phyloP scores from a whole-genome alignment of 2,888 invertebrate genomes.

The Brachypterus glaber region DNA sequence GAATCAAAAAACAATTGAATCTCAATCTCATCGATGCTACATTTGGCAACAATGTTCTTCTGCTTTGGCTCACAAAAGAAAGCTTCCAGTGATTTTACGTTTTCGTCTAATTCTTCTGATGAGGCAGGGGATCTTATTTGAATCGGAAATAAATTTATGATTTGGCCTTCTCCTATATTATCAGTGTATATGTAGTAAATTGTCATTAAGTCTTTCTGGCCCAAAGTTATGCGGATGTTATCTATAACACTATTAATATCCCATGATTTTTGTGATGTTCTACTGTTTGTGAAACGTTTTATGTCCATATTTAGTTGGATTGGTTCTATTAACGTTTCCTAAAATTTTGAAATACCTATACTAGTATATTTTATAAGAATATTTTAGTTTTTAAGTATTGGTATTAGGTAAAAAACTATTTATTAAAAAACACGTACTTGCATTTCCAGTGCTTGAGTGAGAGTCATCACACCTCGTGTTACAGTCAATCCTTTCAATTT shows the following conservation, averaged over 20 bases:
- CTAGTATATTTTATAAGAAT: not conserved
- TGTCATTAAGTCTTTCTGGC: conserved; percentile 65
- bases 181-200: conserved; percentile 62
- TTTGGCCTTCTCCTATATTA: conserved; percentile 54
- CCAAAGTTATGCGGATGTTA: conserved; percentile 55
- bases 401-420: conserved; percentile 4
- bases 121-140: conserved; percentile 27
- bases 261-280: conserved; percentile 37
- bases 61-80: conserved; percentile 61
- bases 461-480: conserved; percentile 60
- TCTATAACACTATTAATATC: conserved; percentile 61
- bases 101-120: conserved; percentile 24
- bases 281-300: conserved; percentile 51
- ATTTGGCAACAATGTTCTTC: conserved; percentile 50
- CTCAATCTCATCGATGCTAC: conserved; percentile 61
- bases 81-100: conserved; percentile 59
- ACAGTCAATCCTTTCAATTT: conserved; percentile 60
- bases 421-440: conserved; percentile 48
- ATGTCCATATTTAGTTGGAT: conserved; percentile 61
- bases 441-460: conserved; percentile 62
- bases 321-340: conserved; percentile 70
- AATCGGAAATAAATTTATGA: conserved; percentile 38
- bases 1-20: conserved; percentile 62
- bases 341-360: conserved; percentile 21
- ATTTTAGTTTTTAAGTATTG: conserved; percentile 2